Evolutionary conservation across 2,113 vertebrate genomes (phyloP), one percentile per base, ranked within the genome.

Genomic region (Dicaeum eximium): DNA sequence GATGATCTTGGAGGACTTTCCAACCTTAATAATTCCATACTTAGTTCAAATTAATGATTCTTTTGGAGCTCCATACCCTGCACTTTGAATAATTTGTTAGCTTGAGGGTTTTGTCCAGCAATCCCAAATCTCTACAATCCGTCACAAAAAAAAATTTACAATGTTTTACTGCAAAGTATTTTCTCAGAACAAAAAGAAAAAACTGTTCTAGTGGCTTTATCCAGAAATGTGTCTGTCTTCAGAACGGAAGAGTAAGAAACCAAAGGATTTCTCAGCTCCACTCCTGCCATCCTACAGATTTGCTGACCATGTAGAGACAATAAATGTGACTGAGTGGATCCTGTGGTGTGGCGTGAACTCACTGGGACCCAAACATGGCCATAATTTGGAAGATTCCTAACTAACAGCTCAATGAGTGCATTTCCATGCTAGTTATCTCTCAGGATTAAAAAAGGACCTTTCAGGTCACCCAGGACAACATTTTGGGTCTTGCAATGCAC

Each of bases 281-380:
- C 45, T 75, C 17, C 58, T 61, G 48, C 42, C 20, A 73, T 42
- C 28, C 67, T 30, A 44, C 6, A 1, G 7, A n/a, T 40, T 57
- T 51, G 22, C 70, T 64, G 22, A 38, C 13, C 0, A 1, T 10
- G 7, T 0, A 54, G 21, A 7, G n/a, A 51, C 6, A 53, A 44
- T 33, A 89, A 54, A 57, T 2, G 44, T 13, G 56, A 8, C 30
- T 19, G 20, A 48, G 51, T 5, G 54, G n/a, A 38, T 33, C 12
- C 9, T 3, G 14, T n/a, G 62, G 45, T 15, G 28, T 6, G 18
- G 15, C 33, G 25, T 31, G 48, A 88, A 64, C 18, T 45, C 18
- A 28, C 15, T 21, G 18, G 15, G 14, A 77, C 48, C 22, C 48
- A 86, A 80, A 28, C 15, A 11, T 0, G 13, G 47, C 27, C 35